Evolutionary conservation across 2,113 vertebrate species (phyloP).

Genomic region (Notothenia coriiceps): DNA sequence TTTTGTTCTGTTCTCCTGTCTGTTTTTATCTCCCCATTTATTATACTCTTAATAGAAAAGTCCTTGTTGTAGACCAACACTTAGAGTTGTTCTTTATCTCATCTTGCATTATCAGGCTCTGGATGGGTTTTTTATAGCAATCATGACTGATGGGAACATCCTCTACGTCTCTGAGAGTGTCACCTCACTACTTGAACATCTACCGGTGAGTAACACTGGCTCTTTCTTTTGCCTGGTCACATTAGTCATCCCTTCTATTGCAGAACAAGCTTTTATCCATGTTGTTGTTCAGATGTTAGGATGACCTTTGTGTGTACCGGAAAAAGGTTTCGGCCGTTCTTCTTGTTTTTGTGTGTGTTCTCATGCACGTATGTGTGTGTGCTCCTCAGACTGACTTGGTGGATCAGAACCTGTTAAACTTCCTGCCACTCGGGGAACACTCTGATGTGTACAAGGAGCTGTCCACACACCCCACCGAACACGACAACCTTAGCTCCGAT

Average conservation of each 20-base stretch:
- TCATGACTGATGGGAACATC: conserved; percentile 99
- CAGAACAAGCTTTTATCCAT: conserved; percentile 5
- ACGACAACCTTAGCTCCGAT: conserved; percentile 91
- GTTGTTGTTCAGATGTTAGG: conserved; percentile 6
- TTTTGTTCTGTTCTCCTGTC: conserved; percentile 6
- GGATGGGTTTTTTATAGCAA: conserved; percentile 99
- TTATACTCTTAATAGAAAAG: too few relatives aligned
- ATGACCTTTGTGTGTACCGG: background rate
- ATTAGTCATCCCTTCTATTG: conserved; percentile 11
- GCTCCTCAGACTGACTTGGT: conserved; percentile 92
- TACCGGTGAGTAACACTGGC: conserved; percentile 90
- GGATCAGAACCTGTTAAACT: conserved; percentile 99
- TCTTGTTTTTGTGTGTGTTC: conserved; percentile 27
- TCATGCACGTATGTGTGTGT: conserved; percentile 29
- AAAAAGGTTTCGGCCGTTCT: background rate
- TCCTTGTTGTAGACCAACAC: background rate
- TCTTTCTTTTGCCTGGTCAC: background rate
- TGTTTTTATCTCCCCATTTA: background rate
- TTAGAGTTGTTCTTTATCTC: conserved; percentile 4
- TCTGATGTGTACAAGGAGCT: conserved; percentile 96
- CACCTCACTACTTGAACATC: conserved; percentile 98
- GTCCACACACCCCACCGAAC: conserved; percentile 90
- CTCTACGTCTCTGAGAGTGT: conserved; percentile 98
- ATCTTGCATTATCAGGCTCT: conserved; percentile 88
- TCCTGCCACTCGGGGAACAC: conserved; percentile 96